phyloP scores from a whole-genome alignment of 2,113 vertebrate species.

The Halichoeres trimaculatus region DNA sequence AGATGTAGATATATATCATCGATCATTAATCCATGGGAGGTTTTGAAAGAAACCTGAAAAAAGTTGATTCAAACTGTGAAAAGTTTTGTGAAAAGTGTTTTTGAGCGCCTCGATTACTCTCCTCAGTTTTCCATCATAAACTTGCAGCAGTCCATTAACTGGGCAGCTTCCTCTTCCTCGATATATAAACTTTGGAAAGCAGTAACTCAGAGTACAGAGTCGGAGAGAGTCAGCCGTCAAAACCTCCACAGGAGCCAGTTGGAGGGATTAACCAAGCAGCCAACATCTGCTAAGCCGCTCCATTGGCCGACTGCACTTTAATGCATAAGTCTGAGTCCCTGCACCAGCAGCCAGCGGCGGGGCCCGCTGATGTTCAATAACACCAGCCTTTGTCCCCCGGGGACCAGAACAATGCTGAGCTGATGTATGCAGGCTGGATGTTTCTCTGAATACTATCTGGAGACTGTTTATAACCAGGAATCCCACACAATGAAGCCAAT shows the following conservation, averaged over 20 bases:
- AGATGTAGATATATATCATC: too few relatives aligned
- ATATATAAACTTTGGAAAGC: not conserved
- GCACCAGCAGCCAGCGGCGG: conserved; percentile 15
- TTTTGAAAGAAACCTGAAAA: not conserved
- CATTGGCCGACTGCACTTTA: conserved; percentile 36
- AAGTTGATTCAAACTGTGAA: too few relatives aligned
- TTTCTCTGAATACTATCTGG: conserved; percentile 36
- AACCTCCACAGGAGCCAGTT: conserved; percentile 9
- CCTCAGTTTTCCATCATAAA: not conserved
- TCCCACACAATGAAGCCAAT: conserved; percentile 7
- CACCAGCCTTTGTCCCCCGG: conserved; percentile 31
- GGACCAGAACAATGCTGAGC: conserved; percentile 36
- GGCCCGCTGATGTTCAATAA: conserved; percentile 48
- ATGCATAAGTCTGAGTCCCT: conserved; percentile 36
- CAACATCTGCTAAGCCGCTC: conserved; percentile 16
- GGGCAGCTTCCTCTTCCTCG: not conserved
- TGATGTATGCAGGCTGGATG: conserved; percentile 45
- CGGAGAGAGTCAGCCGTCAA: not conserved
- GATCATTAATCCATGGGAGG: not conserved
- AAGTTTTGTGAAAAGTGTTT: not conserved
- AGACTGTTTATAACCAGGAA: conserved; percentile 24
- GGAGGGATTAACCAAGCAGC: conserved; percentile 13
- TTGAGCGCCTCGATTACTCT: not conserved
- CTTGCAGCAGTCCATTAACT: not conserved
- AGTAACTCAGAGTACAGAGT: conserved; percentile 7